Evolutionary conservation across 2,797 vertebrate species (phyloP).

Genomic region (Anguilla anguilla): DNA sequence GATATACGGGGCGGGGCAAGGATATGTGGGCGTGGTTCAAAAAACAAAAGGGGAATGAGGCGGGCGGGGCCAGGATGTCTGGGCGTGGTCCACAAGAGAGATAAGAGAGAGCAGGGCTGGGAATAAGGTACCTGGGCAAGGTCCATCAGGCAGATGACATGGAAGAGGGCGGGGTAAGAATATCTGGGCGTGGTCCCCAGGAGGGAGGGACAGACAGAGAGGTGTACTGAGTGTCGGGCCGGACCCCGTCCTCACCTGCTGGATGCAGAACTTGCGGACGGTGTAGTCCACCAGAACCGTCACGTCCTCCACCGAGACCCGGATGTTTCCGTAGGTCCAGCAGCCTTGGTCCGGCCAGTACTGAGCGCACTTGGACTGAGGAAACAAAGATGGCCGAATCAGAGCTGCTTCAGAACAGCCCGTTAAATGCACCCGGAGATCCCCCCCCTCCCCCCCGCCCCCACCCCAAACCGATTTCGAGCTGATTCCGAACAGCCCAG

Average conservation of each 20-base stretch:
- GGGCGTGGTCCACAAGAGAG: not conserved
- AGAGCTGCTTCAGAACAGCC: not conserved
- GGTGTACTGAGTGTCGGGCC: accelerated
- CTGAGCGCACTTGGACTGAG: conserved; percentile 96
- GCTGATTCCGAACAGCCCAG: no score
- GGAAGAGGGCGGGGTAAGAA: not conserved
- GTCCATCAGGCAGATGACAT: not conserved
- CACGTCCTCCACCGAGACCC: conserved; percentile 94
- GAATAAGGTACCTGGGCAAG: no score
- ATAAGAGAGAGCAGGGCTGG: not conserved
- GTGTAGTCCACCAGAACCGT: conserved; percentile 97
- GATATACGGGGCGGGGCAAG: not conserved
- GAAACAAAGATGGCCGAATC: conserved; percentile 34
- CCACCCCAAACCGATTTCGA: no score
- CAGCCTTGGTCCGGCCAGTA: conserved; percentile 99
- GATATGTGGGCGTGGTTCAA: not conserved
- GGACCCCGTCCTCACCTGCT: conserved; percentile 79
- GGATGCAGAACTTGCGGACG: conserved; percentile 97
- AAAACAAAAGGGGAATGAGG: not conserved
- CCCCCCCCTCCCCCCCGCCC: no score
- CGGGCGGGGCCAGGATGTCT: not conserved
- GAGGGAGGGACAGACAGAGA: not conserved
- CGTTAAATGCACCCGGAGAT: not conserved
- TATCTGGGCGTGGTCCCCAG: not conserved
- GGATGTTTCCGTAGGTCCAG: conserved; percentile 97